These are phyloP conservation scores for Leptarthrus brevirostris DNA, from an alignment of 2,888 invertebrate genomes.

Conservation along the genomic window DNA sequence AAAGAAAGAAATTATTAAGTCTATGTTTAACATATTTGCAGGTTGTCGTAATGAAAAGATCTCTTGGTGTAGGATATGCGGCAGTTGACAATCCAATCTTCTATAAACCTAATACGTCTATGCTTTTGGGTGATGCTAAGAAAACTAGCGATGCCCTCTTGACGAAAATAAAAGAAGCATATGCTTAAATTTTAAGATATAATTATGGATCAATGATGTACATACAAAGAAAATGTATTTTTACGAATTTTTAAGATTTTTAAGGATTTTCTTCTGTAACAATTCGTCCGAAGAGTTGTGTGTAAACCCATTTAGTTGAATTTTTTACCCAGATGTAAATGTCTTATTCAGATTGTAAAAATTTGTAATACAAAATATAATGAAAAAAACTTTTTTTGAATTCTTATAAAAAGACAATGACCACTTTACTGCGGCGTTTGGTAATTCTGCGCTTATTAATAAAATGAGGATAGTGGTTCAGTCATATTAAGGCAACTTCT, in stretches of 20 bases:
- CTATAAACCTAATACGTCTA: conserved; percentile 87
- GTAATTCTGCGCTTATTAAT: no score
- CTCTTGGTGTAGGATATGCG: conserved; percentile 88
- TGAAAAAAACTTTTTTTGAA: no score
- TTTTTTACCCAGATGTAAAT: background rate
- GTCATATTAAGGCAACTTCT: no score
- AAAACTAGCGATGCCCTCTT: conserved; percentile 88
- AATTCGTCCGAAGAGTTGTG: background rate
- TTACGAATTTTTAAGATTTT: background rate
- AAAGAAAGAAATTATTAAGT: background rate
- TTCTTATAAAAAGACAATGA: no score
- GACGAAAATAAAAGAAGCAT: conserved; percentile 70
- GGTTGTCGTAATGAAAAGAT: conserved; percentile 92
- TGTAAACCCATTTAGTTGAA: background rate
- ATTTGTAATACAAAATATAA: background rate
- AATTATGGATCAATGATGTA: background rate
- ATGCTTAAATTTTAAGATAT: conserved; percentile 29
- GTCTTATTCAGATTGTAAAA: background rate
- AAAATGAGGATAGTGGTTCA: no score
- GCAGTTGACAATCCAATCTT: conserved; percentile 94
- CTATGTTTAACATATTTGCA: conserved; percentile 63
- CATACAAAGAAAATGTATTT: background rate
- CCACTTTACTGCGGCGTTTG: no score
- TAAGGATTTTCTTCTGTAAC: background rate
- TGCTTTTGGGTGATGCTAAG: conserved; percentile 92